phyloP scores from a whole-genome alignment of 53 echinoderm and acorn worm species.

The Henricia sp. region DNA sequence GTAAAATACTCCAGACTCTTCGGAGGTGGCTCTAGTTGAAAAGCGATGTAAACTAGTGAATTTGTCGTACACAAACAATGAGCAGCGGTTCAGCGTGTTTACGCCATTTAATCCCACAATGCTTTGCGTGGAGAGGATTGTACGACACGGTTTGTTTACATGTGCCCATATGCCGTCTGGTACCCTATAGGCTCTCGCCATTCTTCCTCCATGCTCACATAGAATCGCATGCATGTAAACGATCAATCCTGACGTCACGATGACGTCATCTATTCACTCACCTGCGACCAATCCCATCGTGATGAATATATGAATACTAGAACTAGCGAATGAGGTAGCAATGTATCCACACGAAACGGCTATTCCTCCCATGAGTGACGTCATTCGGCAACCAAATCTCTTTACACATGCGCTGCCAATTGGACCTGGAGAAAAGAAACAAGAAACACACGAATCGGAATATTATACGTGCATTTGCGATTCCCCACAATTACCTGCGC shows the following conservation, averaged over 20 bases:
- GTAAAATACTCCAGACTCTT: no score
- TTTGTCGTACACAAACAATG: no score
- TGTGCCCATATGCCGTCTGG: no score
- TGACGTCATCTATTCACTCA: no score
- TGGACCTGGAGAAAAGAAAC: conserved; percentile 27
- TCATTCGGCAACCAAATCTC: conserved; percentile 56
- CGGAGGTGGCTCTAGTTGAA: no score
- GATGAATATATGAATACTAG: conserved; percentile 46
- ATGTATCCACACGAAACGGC: conserved; percentile 39
- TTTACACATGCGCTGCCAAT: conserved; percentile 62
- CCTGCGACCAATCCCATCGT: conserved; percentile 57
- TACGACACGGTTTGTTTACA: no score
- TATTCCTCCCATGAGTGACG: conserved; percentile 41
- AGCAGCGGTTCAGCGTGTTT: no score
- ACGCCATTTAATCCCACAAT: no score
- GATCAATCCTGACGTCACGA: no score
- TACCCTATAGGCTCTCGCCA: not conserved
- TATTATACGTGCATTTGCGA: not conserved
- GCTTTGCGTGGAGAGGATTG: no score
- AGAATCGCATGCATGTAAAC: no score
- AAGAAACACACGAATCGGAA: not conserved
- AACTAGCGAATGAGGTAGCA: conserved; percentile 43
- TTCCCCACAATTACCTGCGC: not conserved
- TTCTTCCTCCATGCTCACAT: not conserved
- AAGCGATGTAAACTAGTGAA: no score